Evolutionary conservation across 1,140 invertebrate genomes (phyloP), one percentile per base, ranked within the genome.

Genomic region (Formica selysi): DNA sequence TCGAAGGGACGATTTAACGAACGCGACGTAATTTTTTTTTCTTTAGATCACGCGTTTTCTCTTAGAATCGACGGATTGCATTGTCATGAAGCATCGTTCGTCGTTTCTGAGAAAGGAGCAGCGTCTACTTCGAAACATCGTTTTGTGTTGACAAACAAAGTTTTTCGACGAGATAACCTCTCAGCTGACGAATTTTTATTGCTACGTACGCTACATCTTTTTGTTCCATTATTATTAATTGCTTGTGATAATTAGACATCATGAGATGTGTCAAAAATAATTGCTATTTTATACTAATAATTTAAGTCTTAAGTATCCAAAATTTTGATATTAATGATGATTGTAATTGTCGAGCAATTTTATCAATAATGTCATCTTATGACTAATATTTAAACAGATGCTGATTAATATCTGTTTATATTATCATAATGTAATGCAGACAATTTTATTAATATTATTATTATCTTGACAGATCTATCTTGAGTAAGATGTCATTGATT

Each of bases 401-500:
- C 71, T 44, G 38, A 41, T 61, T 19, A 70, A 26, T 7, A 38
- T 22, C 19, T 71, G 0, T 61, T 26, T 41, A 13, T 83, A 11
- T 29, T 19, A 51, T 51, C 4, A 4, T 19, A 51, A 48, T 16
- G 13, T 59, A 29, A 19, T 16, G 29, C 48, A 73, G 32, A 38
- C n/a, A 32, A 73, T 26, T 36, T 51, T 26, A 8, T n/a, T 51
- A 38, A 29, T 76, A 26, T 16, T 41, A 11, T 62, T 54, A 5
- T n/a, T 32, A n/a, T 83, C 41, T 41, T 32, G 16, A 68, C 22
- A 80, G 51, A 85, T 85, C 5, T 11, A 48, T 41, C 51, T 70
- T 65, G 26, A 68, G 29, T 51, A 94, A 90, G 85, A 97, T 97
- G 97, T 94, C 96, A 80, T 92, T 97, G 84, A 97, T 98, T 71